Evolutionary conservation across 2,113 vertebrate genomes (phyloP).

Genomic region (Sciurus niger): DNA sequence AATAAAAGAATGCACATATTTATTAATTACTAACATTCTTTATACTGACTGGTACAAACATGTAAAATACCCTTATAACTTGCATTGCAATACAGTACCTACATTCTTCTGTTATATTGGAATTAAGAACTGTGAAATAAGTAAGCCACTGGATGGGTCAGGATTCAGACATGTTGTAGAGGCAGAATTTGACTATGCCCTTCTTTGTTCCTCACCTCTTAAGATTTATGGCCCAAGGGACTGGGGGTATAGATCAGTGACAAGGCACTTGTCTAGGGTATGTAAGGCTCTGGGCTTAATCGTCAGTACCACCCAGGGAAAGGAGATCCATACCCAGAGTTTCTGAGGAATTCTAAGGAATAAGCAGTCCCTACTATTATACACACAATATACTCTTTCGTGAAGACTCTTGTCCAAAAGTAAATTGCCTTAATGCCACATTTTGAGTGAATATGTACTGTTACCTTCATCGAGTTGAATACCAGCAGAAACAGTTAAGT

Average conservation of each 20-base stretch:
- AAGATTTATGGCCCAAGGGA: background rate
- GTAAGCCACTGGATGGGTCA: background rate
- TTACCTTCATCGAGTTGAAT: background rate
- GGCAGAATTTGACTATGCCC: background rate
- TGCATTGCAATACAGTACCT: slow-evolving; percentile 25
- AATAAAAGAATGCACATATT: slow-evolving; percentile 37
- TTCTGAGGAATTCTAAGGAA: slow-evolving; percentile 38
- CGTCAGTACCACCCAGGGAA: background rate
- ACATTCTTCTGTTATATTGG: background rate
- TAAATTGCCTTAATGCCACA: background rate
- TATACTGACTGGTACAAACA: background rate
- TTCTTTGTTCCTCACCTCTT: background rate
- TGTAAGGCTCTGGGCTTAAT: background rate
- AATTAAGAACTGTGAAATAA: slow-evolving; percentile 34
- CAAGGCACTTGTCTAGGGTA: background rate
- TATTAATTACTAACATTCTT: slow-evolving; percentile 27
- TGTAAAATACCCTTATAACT: slow-evolving; percentile 38
- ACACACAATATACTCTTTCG: slow-evolving; percentile 6
- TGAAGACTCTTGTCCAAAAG: slow-evolving; percentile 21
- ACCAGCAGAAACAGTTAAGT: slow-evolving; percentile 31
- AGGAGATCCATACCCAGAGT: background rate
- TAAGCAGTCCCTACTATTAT: background rate
- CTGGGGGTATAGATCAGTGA: background rate
- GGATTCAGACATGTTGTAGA: background rate
- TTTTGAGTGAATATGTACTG: slow-evolving; percentile 4